Evolutionary conservation across 2,888 invertebrate species (phyloP), one percentile per base, ranked within the genome.

Genomic region (Yponomeuta malinellus): DNA sequence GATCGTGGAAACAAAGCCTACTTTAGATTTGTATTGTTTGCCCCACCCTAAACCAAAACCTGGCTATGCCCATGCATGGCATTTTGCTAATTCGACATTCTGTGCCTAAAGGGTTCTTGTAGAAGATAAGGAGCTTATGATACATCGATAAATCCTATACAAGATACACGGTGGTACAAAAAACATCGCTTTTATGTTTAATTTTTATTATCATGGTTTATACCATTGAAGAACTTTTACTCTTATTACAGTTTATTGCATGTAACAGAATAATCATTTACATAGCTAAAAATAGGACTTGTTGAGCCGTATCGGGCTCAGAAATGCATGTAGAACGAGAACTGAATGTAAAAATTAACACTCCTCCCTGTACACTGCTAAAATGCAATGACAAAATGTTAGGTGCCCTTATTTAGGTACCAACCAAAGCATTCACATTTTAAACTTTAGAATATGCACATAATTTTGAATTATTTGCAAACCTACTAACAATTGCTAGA

Each of bases 251-350:
- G 83, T 85, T 81, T 82, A 80, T 84, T 81, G 80, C 81, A 87
- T 89, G 88, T 90, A 90, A 90, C 85, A 88, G 87, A 88, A 87
- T 86, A 88, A 86, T 86, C 88, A 81, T 89, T 88, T 88, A 90
- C 87, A 90, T 90, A 59, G 52, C 15, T 59, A 92, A 92, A 91
- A 92, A 92, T 92, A 92, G 90, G 92, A 91, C 89, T 90, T 76
- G 90, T 90, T 76, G 90, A 89, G 88, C 78, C 90, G 84, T 81
- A 33, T 63, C 78, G 78, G 88, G 85, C 90, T 85, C 91, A 75
- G 83, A 90, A 91, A 91, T 91, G 90, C 90, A 90, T 81, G 81
- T 85, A 88, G 82, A 86, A 86, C 87, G 85, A 86, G 85, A 90
- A 90, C 87, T 84, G 77, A 89, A 88, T 83, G 83, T 86, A 89